phyloP scores from a whole-genome alignment of 2,888 invertebrate species.

The Ormyrus nitidulus region DNA sequence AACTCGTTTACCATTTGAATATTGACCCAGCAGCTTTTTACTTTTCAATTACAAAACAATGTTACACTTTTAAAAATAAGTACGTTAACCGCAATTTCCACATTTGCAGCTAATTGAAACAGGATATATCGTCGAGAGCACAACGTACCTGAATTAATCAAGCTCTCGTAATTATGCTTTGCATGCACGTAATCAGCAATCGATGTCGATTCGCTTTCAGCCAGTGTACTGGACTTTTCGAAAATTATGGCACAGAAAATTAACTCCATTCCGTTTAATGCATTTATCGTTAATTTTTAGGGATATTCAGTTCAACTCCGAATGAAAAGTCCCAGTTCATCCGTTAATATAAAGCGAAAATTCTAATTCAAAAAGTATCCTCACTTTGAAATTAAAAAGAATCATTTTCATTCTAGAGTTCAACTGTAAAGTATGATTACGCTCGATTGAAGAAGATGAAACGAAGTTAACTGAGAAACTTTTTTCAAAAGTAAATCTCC shows the following conservation, averaged over 20 bases:
- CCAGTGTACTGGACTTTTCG: background rate
- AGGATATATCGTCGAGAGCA: conserved; percentile 9
- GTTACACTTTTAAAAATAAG: background rate
- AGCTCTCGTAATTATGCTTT: conserved; percentile 19
- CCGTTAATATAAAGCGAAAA: too few species aligned
- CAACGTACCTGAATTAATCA: conserved; percentile 17
- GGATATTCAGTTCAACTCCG: too few species aligned
- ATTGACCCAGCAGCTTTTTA: background rate
- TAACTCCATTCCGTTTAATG: background rate
- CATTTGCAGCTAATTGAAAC: conserved; percentile 11
- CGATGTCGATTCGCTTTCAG: background rate
- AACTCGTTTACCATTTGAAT: too few species aligned
- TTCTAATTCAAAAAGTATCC: too few species aligned
- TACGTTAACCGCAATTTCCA: background rate
- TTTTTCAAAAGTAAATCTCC: too few species aligned
- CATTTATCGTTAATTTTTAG: background rate
- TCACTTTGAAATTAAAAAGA: too few species aligned
- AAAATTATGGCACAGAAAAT: background rate
- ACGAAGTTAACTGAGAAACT: too few species aligned
- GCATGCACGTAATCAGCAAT: conserved; percentile 13
- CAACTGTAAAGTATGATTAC: too few species aligned
- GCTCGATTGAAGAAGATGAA: too few species aligned
- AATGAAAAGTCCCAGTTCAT: too few species aligned
- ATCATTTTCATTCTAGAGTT: too few species aligned
- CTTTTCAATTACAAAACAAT: background rate